A percentile compares a stretch with the other conserved stretches of the same genome.
phyloP scores from a whole-genome alignment of 2,888 invertebrate species.

The Mamestra brassicae region DNA sequence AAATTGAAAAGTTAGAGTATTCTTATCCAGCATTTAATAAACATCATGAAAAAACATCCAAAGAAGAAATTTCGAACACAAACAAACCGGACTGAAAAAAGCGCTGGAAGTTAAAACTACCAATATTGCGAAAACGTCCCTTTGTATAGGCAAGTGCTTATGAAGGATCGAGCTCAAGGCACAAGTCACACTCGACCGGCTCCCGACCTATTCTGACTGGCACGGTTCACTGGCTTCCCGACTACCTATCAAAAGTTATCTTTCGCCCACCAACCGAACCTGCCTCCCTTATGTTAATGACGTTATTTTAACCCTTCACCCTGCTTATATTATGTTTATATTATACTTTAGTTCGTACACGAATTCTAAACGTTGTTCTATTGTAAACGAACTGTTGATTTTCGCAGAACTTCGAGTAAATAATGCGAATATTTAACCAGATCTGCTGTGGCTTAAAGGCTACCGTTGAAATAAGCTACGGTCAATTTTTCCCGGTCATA shows the following conservation, averaged over 20 bases:
- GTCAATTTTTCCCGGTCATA: slow-evolving; percentile 19
- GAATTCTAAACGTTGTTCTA: slow-evolving; percentile 36
- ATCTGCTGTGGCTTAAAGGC: slow-evolving; percentile 19
- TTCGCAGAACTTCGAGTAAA: slow-evolving; percentile 40
- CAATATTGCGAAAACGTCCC: slow-evolving; percentile 36
- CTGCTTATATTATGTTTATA: slow-evolving; percentile 43
- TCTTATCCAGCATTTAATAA: not conserved
- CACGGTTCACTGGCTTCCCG: slow-evolving; percentile 59
- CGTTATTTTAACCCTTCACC: slow-evolving; percentile 51
- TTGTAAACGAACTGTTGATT: slow-evolving; percentile 42
- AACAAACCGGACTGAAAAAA: not conserved
- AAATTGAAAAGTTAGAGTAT: not conserved
- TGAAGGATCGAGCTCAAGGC: slow-evolving; percentile 37
- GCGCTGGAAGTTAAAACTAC: slow-evolving; percentile 17
- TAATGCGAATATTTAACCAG: slow-evolving; percentile 38
- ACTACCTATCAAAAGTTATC: slow-evolving; percentile 63
- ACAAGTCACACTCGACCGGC: slow-evolving; percentile 50
- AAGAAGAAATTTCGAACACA: not conserved
- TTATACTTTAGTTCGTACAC: slow-evolving; percentile 44
- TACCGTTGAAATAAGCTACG: slow-evolving; percentile 9
- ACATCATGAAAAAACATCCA: too few relatives aligned
- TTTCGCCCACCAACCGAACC: slow-evolving; percentile 41
- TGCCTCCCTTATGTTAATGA: slow-evolving; percentile 56
- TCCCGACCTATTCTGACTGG: slow-evolving; percentile 36
- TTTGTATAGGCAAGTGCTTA: slow-evolving; percentile 36